Percentiles rank a stretch among this genome's conserved stretches.
Conservation (phyloP, 2,797 vertebrate genomes). For the Zenarchopterus dispar region DNA sequence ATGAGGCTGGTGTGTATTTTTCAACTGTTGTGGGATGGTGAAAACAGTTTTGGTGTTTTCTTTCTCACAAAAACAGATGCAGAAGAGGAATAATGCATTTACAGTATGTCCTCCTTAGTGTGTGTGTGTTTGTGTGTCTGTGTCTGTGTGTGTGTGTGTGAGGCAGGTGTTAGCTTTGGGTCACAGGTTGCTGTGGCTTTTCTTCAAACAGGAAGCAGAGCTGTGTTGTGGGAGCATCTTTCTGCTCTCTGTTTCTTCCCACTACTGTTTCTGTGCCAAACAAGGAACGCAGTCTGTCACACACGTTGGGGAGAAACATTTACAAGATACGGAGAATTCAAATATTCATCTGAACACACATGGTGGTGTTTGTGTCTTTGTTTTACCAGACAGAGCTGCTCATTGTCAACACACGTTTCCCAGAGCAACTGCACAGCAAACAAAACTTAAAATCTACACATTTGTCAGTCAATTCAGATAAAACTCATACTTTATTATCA, state of each 20-base stretch:
- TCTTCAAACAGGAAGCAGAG: conserved; percentile 65
- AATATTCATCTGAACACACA: conserved; percentile 41
- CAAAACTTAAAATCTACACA: not conserved
- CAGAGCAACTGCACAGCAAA: not conserved
- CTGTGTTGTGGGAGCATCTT: conserved; percentile 52
- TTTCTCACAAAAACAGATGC: conserved; percentile 42
- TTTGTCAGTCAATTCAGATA: too few species aligned
- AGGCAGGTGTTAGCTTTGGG: conserved; percentile 74
- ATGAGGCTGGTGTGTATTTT: not conserved
- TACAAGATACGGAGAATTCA: conserved; percentile 10
- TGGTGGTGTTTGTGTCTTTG: not conserved
- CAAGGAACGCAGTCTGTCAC: conserved; percentile 16
- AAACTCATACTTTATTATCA: too few species aligned
- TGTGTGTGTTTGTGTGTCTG: conserved; percentile 26
- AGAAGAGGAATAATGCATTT: not conserved
- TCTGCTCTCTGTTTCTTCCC: conserved; percentile 16
- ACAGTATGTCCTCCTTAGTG: conserved; percentile 10
- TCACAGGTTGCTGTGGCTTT: conserved; percentile 71
- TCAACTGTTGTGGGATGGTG: conserved; percentile 13
- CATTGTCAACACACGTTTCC: not conserved
- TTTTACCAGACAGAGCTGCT: conserved; percentile 24
- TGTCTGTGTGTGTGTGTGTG: conserved; percentile 30
- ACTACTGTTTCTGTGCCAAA: conserved; percentile 8
- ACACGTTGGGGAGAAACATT: conserved; percentile 7
- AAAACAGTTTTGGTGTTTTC: not conserved